Evolutionary conservation across 1,140 invertebrate species (phyloP), one percentile per base, ranked within the genome.

Genomic region (Theocolax elegans): DNA sequence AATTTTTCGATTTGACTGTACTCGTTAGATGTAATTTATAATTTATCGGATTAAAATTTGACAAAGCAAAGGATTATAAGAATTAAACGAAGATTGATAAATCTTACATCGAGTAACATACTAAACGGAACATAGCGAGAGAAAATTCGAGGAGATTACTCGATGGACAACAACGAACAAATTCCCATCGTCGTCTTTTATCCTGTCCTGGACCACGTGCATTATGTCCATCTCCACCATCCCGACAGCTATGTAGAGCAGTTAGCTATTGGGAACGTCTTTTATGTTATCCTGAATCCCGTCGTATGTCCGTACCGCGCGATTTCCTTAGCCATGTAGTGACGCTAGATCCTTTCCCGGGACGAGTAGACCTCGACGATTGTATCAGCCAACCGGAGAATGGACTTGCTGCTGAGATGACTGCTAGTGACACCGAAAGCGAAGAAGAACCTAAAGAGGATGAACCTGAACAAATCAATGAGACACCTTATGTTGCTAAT

Each of bases 401-500:
- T 72, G 85, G 82, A 31, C 77, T 83, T 60, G 84, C 83, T 35
- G 84, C 81, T 73, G 83, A 85, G 74, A 81, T 76, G n/a, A 87
- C 88, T 72, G 86, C 87, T 58, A 88, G 82, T 67, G 85, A 87
- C 27, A 81, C 85, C 1, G 88, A 87, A 17, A 84, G 77, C 48
- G 88, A 89, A 59, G 88, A 87, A 44, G 86, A 87, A 58, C 77
- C 81, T 21, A 74, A 77, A 40, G 84, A 86, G 56, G 87, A 88
- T 62, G 76, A 71, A 15, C 9, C 35, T 0, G 44, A 74, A 8
- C 73, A 75, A 27, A 86, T 88, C 35, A 81, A 77, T 1, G 91
- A 92, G 77, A 92, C 91, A 15, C 84, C 85, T 3, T 92, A 92
- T 76, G 80, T 88, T 62, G 87, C 90, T 56, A 87, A 89, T 72